These are phyloP conservation scores for Tamandua tetradactyla DNA, from an alignment of 2,797 vertebrate species.

Conservation along the genomic window DNA sequence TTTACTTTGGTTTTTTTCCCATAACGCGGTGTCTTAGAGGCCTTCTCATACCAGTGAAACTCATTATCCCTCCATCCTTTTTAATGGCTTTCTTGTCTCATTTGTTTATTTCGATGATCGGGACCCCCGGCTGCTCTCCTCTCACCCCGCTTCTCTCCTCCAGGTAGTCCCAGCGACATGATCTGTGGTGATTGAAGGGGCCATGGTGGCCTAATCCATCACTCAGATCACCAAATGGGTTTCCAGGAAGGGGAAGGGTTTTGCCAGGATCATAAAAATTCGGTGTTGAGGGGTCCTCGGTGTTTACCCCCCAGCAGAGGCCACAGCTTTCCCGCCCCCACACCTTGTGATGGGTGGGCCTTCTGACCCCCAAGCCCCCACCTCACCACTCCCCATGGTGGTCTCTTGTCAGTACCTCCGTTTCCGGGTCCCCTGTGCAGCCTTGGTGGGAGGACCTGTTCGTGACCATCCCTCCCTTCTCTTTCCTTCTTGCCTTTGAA, in stretches of 20 bases:
- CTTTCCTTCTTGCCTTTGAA: background rate
- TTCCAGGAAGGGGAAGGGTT: slow-evolving; percentile 2
- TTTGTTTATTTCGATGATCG: background rate
- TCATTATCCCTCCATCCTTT: background rate
- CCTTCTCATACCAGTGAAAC: background rate
- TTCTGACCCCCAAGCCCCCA: background rate
- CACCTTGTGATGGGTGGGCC: background rate
- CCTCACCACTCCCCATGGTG: background rate
- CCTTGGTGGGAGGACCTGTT: background rate
- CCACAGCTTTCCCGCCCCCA: background rate
- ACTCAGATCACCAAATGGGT: background rate
- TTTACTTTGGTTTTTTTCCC: background rate
- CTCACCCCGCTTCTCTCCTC: background rate
- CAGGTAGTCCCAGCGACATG: background rate
- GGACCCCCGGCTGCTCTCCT: background rate
- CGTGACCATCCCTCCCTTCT: background rate
- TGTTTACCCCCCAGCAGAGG: background rate
- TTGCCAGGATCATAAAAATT: background rate
- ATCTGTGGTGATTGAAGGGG: background rate
- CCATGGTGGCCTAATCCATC: background rate
- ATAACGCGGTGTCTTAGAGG: background rate
- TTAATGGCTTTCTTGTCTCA: background rate
- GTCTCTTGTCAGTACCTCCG: background rate
- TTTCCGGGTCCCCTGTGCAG: background rate
- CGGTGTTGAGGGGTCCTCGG: background rate